Evolutionary conservation across 1,140 invertebrate species (phyloP), one percentile per base, ranked within the genome.

Genomic region (Drosophila nasuta): DNA sequence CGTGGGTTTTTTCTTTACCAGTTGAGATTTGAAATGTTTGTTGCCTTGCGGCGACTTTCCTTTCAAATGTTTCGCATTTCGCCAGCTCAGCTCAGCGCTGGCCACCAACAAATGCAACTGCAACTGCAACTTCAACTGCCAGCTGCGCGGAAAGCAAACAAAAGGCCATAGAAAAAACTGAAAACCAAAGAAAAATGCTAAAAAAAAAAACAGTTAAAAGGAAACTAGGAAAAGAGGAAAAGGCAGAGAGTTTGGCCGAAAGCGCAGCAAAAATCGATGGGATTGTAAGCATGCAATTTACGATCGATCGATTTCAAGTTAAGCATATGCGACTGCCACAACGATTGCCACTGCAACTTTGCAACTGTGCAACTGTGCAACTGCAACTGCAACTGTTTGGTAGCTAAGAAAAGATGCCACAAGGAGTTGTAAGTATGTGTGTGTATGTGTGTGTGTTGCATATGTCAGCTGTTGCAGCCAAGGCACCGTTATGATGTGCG

Each of bases 241-340:
- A 43, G 38, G 8, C 57, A 17, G 13, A 3, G 46, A 52, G 17
- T 15, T 48, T 70, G 13, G 67, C 41, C 38, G 48, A 30, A 56
- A 68, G 43, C 57, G 13, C 28, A 20, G n/a, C 45, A 60, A 66
- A 66, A 85, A 77, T 85, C 81, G 59, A 88, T 82, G 56, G 52
- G 13, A 30, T 30, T 30, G 73, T 86, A 82, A 90, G 82, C 68
- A 62, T 51, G 62, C 75, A 90, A 90, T 90, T 90, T 90, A 91
- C 79, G 86, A 87, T 91, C 71, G 62, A 74, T 77, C 79, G 77
- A 87, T 79, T 78, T 87, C 71, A 71, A 75, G 87, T 76, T 91
- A 72, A 86, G 74, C 75, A 80, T 75, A 87, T 86, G 74, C 72
- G 75, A 81, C 56, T 65, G 25, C 56, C 51, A 30, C 52, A 49